Conservation (phyloP, 1,140 invertebrate species). For the Trissolcus basalis region DNA sequence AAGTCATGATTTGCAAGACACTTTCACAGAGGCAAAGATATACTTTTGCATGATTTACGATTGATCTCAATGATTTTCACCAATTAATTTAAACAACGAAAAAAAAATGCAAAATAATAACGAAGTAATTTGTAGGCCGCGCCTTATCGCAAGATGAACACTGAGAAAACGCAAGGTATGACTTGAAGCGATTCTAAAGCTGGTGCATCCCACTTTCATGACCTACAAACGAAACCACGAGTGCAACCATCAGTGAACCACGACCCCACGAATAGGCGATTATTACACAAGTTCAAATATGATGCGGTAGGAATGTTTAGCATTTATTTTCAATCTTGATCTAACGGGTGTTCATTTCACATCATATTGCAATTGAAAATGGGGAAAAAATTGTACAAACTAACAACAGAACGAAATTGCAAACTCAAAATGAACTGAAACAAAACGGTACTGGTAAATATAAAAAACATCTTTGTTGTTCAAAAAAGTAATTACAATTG, state of each 20-base stretch:
- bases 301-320: constrained; percentile 34
- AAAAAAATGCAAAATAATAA: neutral
- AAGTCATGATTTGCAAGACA: too few relatives aligned
- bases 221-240: constrained; percentile 48
- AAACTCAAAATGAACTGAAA: too few relatives aligned
- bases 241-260: constrained; percentile 47
- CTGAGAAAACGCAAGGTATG: constrained; percentile 35
- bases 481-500: too few relatives aligned
- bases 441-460: too few relatives aligned
- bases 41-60: too few relatives aligned
- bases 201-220: constrained; percentile 47
- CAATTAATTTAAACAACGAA: neutral
- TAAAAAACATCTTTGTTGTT: too few relatives aligned
- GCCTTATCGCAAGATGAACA: constrained; percentile 29
- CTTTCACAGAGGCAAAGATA: too few relatives aligned
- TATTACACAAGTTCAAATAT: constrained; percentile 35
- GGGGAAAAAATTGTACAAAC: too few relatives aligned
- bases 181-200: constrained; percentile 34
- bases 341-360: constrained; percentile 2
- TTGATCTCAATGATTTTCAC: neutral
- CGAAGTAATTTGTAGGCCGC: neutral
- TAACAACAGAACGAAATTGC: too few relatives aligned
- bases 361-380: neutral
- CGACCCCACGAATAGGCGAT: constrained; percentile 46
- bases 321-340: constrained; percentile 26